Conservation (phyloP, 2,888 invertebrate species). For the Drosophila cognata region DNA sequence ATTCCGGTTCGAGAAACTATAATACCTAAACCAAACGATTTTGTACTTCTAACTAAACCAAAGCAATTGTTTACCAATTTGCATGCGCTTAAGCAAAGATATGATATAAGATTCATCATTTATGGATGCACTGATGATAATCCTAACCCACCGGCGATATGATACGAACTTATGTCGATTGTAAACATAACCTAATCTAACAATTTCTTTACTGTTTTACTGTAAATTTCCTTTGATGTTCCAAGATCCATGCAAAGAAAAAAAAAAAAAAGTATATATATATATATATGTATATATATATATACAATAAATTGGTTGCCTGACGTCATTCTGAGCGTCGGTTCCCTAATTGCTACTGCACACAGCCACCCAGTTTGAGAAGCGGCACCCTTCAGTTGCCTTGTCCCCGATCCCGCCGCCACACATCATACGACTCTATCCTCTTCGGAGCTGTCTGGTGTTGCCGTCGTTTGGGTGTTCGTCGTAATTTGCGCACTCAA, state of each 20-base stretch:
- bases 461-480: constrained; percentile 57
- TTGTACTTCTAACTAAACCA: not conserved
- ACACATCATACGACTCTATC: not conserved
- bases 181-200: not conserved
- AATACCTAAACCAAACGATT: not conserved
- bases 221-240: constrained; percentile 1
- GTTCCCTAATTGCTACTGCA: constrained; percentile 20
- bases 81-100: too few species aligned
- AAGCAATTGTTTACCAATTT: not conserved
- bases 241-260: not conserved
- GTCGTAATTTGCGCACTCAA: constrained; percentile 84
- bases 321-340: constrained; percentile 21
- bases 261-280: too few species aligned
- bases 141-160: not conserved
- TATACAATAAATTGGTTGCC: constrained; percentile 14
- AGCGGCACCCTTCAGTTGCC: not conserved
- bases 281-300: not conserved
- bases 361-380: not conserved
- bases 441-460: not conserved
- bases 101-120: not conserved
- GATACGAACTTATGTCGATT: not conserved
- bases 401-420: not conserved
- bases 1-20: not conserved
- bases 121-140: not conserved
- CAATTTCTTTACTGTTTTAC: too few species aligned